Evolutionary conservation across 2,113 vertebrate genomes (phyloP), one percentile per base, ranked within the genome.

Genomic region (Cricetomys ansorgei): DNA sequence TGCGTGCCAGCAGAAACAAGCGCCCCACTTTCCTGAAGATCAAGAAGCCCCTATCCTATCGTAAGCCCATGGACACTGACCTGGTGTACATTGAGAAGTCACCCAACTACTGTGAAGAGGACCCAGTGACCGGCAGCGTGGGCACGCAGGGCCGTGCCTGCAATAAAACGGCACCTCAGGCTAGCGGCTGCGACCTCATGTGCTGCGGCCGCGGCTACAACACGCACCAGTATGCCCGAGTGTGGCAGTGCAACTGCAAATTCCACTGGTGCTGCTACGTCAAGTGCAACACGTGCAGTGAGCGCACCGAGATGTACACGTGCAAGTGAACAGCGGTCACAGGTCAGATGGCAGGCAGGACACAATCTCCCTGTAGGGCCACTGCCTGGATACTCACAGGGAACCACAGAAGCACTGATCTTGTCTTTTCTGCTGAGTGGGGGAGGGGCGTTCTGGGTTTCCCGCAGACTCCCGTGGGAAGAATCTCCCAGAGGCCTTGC

Each of bases 181-280:
- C 99, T 96, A 99, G 99, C 0, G 99, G 99, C 98, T 99, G 99
- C 0, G 99, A 99, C 96, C 97, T 99, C 94, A 99, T 99, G 99
- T 99, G 99, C 98, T 99, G 99, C 0, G 99, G 99, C 1, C 99
- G 99, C 0, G 99, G 99, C 70, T 99, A 99, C 98, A 99, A 99
- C 97, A 99, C 99, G 0, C 99, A 99, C 98, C 99, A 99, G 98
- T 99, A 99, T 95, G 99, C 99, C 0, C 98, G 99, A 0, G 99
- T 99, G 64, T 99, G 99, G 99, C 99, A 99, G 98, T 99, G 99
- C 98, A 99, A 99, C 99, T 99, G 99, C 98, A 99, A 99, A 97
- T 99, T 99, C 98, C 99, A 99, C 92, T 99, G 99, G 99, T 99
- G 99, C 99, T 99, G 99, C 98, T 99, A 99, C 0, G 99, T 99